Percentiles rank a stretch among this genome's conserved stretches.
Evolutionary conservation across 2,888 invertebrate genomes (phyloP).

Genomic region (Agrotis exclamationis): DNA sequence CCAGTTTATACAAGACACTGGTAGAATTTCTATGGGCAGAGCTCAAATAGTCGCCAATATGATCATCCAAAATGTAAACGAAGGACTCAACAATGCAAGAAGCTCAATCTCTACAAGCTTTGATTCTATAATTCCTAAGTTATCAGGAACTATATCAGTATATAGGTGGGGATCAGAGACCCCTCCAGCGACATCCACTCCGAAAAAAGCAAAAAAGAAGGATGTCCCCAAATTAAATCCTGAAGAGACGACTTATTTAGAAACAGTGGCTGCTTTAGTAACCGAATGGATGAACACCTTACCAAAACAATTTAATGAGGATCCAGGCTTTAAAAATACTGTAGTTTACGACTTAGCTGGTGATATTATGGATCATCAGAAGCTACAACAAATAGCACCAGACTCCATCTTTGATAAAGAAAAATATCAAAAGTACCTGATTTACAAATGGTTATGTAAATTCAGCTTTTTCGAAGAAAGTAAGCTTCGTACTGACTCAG

Average conservation of each 20-base stretch:
- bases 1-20: slow-evolving; percentile 35
- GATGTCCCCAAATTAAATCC: slow-evolving; percentile 64
- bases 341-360: slow-evolving; percentile 74
- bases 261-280: slow-evolving; percentile 65
- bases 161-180: slow-evolving; percentile 62
- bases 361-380: slow-evolving; percentile 72
- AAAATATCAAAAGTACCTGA: slow-evolving; percentile 66
- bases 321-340: slow-evolving; percentile 71
- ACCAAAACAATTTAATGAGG: slow-evolving; percentile 68
- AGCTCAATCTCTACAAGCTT: slow-evolving; percentile 34
- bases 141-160: slow-evolving; percentile 63
- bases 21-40: slow-evolving; percentile 27
- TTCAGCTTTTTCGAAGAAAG: slow-evolving; percentile 70
- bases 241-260: slow-evolving; percentile 70
- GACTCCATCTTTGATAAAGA: slow-evolving; percentile 59
- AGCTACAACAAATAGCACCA: slow-evolving; percentile 69
- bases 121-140: slow-evolving; percentile 47
- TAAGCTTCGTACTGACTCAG: slow-evolving; percentile 56
- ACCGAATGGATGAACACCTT: slow-evolving; percentile 73
- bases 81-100: slow-evolving; percentile 28
- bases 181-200: slow-evolving; percentile 70
- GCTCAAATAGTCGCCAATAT: slow-evolving; percentile 42
- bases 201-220: slow-evolving; percentile 62
- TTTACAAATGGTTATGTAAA: slow-evolving; percentile 73
- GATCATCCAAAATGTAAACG: slow-evolving; percentile 44